phyloP scores from a whole-genome alignment of 1,140 invertebrate species.

The Zaprionus ghesquierei region DNA sequence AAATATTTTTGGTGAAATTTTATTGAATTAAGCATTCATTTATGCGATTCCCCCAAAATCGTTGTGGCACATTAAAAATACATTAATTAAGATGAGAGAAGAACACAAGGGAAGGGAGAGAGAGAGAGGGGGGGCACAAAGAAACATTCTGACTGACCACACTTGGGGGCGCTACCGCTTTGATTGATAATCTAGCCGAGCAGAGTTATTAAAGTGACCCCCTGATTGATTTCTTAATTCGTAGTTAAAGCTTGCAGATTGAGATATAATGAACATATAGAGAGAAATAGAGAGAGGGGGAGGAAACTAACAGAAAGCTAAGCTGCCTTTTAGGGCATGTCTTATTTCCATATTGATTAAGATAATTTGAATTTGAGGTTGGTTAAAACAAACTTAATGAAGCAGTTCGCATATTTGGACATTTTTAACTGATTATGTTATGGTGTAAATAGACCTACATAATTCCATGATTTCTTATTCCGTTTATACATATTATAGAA shows the following conservation, averaged over 20 bases:
- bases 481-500: too few species aligned
- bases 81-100: conserved; percentile 10
- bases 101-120: neutral
- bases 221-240: conserved; percentile 50
- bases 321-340: too few species aligned
- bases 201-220: conserved; percentile 5
- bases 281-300: too few species aligned
- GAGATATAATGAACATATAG: neutral
- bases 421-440: too few species aligned
- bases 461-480: too few species aligned
- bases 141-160: conserved; percentile 23
- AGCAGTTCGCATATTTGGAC: too few species aligned
- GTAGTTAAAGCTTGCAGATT: neutral
- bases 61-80: conserved; percentile 22
- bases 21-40: conserved; percentile 29
- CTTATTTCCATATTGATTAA: too few species aligned
- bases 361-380: too few species aligned
- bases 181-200: conserved; percentile 17
- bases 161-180: neutral
- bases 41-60: conserved; percentile 17
- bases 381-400: too few species aligned
- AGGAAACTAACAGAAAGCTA: too few species aligned
- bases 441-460: too few species aligned
- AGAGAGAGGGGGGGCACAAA: neutral
- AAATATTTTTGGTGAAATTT: conserved; percentile 33